These are phyloP conservation scores for Metopia argyrocephala DNA, from an alignment of 2,888 invertebrate species.

Conservation along the genomic window DNA sequence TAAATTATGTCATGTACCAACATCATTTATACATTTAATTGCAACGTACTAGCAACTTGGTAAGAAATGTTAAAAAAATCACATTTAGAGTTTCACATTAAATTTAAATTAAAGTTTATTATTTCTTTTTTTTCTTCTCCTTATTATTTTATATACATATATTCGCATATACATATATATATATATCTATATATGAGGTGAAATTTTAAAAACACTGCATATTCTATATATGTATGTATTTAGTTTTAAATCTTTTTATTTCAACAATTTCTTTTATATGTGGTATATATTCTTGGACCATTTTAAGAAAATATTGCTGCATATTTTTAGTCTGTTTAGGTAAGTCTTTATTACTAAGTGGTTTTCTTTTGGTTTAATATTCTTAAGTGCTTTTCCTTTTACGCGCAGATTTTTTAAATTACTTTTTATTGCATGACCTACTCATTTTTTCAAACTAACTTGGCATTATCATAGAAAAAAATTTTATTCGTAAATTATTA, in stretches of 20 bases:
- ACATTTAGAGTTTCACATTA: slow-evolving; percentile 42
- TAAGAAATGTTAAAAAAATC: slow-evolving; percentile 13
- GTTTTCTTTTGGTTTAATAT: background rate
- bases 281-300: background rate
- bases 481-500: too few relatives aligned
- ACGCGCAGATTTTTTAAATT: background rate
- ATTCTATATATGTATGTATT: background rate
- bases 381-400: background rate
- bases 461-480: too few relatives aligned
- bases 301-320: background rate
- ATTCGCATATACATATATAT: too few relatives aligned
- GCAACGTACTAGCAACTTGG: background rate
- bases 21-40: background rate
- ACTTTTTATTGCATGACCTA: background rate
- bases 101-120: background rate
- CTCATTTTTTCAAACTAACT: too few relatives aligned
- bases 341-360: slow-evolving; percentile 4
- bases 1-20: background rate
- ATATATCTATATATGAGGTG: slow-evolving; percentile 11
- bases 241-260: background rate
- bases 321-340: slow-evolving; percentile 33
- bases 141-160: slow-evolving; percentile 4
- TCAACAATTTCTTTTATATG: background rate
- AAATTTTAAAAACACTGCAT: background rate
- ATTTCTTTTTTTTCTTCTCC: background rate